Conservation (phyloP, 2,113 vertebrate species). For the Seriola rivoliana region DNA sequence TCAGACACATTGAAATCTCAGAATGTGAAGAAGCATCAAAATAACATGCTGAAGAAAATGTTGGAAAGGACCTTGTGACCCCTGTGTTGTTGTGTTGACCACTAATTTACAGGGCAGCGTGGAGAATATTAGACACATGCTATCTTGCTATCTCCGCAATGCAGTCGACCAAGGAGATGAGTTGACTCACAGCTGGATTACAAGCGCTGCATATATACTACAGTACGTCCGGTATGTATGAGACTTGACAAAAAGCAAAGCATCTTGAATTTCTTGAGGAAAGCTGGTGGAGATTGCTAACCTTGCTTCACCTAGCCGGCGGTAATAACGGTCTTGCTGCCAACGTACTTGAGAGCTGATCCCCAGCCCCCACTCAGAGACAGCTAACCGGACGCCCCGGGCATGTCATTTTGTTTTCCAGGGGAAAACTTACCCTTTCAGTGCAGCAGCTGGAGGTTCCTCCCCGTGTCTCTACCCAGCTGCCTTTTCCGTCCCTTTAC, state of each 20-base stretch:
- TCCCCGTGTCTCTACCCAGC: constrained; percentile 20
- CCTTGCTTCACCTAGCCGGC: constrained; percentile 29
- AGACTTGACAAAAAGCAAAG: neutral
- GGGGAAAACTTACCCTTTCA: constrained; percentile 55
- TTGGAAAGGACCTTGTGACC: neutral
- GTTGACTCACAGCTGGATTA: constrained; percentile 55
- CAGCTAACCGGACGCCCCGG: constrained; percentile 17
- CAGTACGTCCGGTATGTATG: neutral
- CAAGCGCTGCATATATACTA: constrained; percentile 17
- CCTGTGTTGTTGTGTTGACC: neutral
- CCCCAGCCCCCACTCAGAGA: constrained; percentile 33
- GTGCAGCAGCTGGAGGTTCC: constrained; percentile 44
- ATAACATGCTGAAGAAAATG: neutral
- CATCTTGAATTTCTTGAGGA: neutral
- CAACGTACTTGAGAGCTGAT: neutral
- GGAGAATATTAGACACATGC: constrained; percentile 24
- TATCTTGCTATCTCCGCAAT: constrained; percentile 70
- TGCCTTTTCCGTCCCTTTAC: constrained; percentile 7
- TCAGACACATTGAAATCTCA: neutral
- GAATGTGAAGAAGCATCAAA: neutral
- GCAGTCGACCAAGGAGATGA: constrained; percentile 61
- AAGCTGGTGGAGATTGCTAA: neutral
- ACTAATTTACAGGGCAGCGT: neutral
- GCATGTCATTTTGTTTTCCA: constrained; percentile 25
- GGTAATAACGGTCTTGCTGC: constrained; percentile 1